Evolutionary conservation across 2,113 vertebrate species (phyloP).

Genomic region (Dunckerocampus dactyliophorus): DNA sequence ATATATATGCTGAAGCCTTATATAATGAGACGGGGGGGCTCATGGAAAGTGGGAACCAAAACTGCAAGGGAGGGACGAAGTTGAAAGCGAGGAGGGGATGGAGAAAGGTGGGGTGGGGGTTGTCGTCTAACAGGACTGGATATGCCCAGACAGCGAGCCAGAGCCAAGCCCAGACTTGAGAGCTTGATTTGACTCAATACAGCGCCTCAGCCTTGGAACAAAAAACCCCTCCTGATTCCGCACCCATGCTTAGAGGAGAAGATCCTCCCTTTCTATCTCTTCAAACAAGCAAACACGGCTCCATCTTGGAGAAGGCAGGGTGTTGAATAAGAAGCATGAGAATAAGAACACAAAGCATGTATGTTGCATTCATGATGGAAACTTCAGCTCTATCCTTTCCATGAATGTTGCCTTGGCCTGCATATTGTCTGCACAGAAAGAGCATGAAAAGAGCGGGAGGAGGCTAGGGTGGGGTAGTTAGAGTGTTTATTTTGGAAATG

Average conservation of each 20-base stretch:
- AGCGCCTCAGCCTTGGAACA: not conserved
- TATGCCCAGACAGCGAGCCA: constrained; percentile 5
- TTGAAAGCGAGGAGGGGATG: not conserved
- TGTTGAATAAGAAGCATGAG: not conserved
- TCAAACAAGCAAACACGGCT: not conserved
- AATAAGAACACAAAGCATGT: constrained; percentile 6
- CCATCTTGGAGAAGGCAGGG: not conserved
- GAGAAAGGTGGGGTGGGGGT: not conserved
- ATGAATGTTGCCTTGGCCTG: not conserved
- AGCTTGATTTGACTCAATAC: not conserved
- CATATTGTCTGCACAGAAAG: not conserved
- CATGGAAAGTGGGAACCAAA: not conserved
- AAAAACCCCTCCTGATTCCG: not conserved
- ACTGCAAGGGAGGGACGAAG: not conserved
- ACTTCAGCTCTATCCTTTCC: not conserved
- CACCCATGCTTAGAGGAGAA: not conserved
- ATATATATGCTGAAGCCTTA: not conserved
- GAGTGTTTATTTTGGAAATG: constrained; percentile 9
- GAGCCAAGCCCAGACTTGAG: constrained; percentile 9
- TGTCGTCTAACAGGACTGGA: constrained; percentile 7
- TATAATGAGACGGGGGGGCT: constrained; percentile 1
- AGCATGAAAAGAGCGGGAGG: not conserved
- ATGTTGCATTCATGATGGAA: not conserved
- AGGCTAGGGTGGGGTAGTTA: not conserved
- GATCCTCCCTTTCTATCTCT: not conserved